These are phyloP conservation scores for Microtus agrestis DNA, from an alignment of 2,797 vertebrate genomes.

Conservation along the genomic window DNA sequence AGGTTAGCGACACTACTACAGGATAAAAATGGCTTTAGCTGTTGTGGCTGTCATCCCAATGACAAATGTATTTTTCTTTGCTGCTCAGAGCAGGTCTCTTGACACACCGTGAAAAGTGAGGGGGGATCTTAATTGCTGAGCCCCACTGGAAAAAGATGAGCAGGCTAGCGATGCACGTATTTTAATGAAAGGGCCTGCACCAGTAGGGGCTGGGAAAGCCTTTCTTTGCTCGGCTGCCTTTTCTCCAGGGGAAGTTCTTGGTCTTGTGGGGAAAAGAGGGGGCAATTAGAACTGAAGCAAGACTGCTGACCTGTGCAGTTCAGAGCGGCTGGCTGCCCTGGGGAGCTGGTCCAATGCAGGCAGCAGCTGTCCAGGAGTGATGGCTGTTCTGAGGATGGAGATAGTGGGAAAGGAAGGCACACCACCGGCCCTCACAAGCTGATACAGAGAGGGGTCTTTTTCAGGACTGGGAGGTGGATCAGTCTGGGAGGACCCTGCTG, in stretches of 20 bases:
- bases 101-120: constrained; percentile 59
- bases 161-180: neutral
- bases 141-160: constrained; percentile 36
- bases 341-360: neutral
- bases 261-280: neutral
- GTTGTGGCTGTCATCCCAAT: constrained; percentile 71
- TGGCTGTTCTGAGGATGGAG: neutral
- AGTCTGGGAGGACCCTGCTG: neutral
- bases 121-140: constrained; percentile 66
- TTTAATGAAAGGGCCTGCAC: constrained; percentile 59
- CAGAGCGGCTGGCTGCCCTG: neutral
- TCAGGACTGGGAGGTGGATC: neutral
- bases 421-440: rapidly evolving
- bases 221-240: constrained; percentile 9
- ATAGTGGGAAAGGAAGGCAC: neutral
- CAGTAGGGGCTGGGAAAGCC: neutral
- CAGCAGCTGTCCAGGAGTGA: neutral
- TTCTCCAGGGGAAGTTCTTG: constrained; percentile 50
- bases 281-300: constrained; percentile 4
- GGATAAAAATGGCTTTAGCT: constrained; percentile 71
- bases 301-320: neutral
- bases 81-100: constrained; percentile 73
- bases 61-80: constrained; percentile 72
- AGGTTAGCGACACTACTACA: neutral
- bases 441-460: neutral